Conservation (phyloP, 1,140 invertebrate genomes). For the Charaxes varanes region DNA sequence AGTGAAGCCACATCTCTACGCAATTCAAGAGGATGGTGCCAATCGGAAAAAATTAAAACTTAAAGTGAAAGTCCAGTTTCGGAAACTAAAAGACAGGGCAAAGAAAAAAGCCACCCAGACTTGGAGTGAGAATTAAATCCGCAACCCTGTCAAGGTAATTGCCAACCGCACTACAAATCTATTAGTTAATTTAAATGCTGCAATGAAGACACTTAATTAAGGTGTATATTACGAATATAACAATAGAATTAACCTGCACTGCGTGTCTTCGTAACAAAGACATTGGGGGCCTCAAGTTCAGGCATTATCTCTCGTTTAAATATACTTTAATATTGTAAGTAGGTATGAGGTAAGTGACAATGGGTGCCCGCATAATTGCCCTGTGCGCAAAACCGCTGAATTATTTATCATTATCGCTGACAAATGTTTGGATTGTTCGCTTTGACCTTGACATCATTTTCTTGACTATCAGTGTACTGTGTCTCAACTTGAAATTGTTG, state of each 20-base stretch:
- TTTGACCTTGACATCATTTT: constrained; percentile 55
- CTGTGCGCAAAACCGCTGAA: constrained; percentile 23
- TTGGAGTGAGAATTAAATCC: no score
- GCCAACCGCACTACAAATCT: no score
- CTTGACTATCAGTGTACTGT: constrained; percentile 8
- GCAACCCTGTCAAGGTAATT: no score
- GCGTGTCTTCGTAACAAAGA: constrained; percentile 2
- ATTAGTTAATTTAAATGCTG: no score
- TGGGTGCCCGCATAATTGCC: constrained; percentile 40
- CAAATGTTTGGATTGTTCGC: constrained; percentile 33
- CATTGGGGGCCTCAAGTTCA: constrained; percentile 4
- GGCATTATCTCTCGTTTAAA: constrained; percentile 1
- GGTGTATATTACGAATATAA: no score
- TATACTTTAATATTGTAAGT: constrained; percentile 10
- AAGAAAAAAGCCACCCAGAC: no score
- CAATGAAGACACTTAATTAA: no score
- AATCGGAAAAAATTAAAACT: no score
- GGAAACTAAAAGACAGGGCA: no score
- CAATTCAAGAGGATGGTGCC: no score
- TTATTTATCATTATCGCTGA: constrained; percentile 42
- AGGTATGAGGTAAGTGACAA: constrained; percentile 28
- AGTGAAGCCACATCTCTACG: no score
- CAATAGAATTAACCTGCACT: constrained; percentile 6
- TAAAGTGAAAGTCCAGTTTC: no score
- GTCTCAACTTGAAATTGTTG: constrained; percentile 2